Conservation (phyloP, 2,888 invertebrate genomes). For the Meganola albula region DNA sequence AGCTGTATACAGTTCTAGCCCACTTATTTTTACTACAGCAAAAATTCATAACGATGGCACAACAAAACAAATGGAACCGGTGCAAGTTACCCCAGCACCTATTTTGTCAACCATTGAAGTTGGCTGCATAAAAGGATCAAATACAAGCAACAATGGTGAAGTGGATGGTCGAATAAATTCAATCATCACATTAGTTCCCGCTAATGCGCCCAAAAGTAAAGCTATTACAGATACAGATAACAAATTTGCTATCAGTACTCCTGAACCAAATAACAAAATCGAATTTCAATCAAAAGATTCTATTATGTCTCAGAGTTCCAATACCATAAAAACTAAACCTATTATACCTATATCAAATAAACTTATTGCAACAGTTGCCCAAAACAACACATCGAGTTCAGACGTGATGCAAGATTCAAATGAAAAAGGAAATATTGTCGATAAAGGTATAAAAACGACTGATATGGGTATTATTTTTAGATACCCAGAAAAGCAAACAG, state of each 20-base stretch:
- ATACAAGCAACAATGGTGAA: conserved; percentile 22
- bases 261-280: too few relatives aligned
- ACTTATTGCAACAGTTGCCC: too few relatives aligned
- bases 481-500: conserved; percentile 5
- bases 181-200: conserved; percentile 20
- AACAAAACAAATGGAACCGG: conserved; percentile 55
- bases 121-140: conserved; percentile 36
- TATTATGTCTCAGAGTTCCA: too few relatives aligned
- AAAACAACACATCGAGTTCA: too few relatives aligned
- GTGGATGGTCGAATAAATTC: conserved; percentile 22
- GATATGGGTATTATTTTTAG: neutral
- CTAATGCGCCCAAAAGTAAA: conserved; percentile 17
- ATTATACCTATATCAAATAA: too few relatives aligned
- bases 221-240: conserved; percentile 11
- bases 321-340: too few relatives aligned
- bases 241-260: too few relatives aligned
- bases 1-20: conserved; percentile 41
- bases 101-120: conserved; percentile 62
- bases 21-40: conserved; percentile 69
- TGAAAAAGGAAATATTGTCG: too few relatives aligned
- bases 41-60: conserved; percentile 64
- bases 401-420: too few relatives aligned
- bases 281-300: too few relatives aligned
- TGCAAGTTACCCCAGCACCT: conserved; percentile 58
- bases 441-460: too few relatives aligned